Evolutionary conservation across 64 coral and sea anemone genomes (phyloP), one percentile per base, ranked within the genome.

Genomic region (Stichodactyla mertensii): DNA sequence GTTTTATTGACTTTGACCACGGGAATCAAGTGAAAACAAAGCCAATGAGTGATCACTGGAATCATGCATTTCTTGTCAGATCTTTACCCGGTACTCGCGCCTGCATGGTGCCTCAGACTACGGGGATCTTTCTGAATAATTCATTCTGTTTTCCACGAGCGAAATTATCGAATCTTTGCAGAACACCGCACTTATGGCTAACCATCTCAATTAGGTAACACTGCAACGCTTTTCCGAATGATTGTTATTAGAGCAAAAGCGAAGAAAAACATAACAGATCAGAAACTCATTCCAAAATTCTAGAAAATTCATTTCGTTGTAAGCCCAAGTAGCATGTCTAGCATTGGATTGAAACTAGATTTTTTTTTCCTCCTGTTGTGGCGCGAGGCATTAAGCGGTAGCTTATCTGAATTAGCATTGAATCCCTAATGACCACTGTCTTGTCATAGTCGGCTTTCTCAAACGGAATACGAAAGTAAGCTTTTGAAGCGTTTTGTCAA

Each of bases 1-100:
- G 19, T 18, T 82, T 82, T 82, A 82, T 82, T 82, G 80, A 82
- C 55, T 82, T 82, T 82, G 80, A 23, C 80, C 51, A 57, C 80
- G 52, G 80, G 80, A 14, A 22, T 27, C 23, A 74, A 12, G 69
- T 27, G 22, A 31, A 27, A 12, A 26, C 24, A 74, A 74, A 74
- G 24, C 51, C 16, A 4, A 10, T 13, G 6, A 81, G 16, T 81
- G 78, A 53, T 81, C 36, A 6, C 67, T 71, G 16, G 78, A 81
- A 28, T 80, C 78, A 19, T 52, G 78, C n/a, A 53, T 55, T 81
- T 18, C 51, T 81, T 19, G 12, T 18, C 52, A 81, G 78, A 81
- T 81, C 52, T 81, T 13, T 10, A 53, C 78, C 69, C 78, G 78
- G 20, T 81, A 45, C 80, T 61, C 23, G 15, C 55, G 83, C 12